These are phyloP conservation scores for Teleopsis dalmanni DNA, from an alignment of 1,140 invertebrate genomes.

Conservation along the genomic window DNA sequence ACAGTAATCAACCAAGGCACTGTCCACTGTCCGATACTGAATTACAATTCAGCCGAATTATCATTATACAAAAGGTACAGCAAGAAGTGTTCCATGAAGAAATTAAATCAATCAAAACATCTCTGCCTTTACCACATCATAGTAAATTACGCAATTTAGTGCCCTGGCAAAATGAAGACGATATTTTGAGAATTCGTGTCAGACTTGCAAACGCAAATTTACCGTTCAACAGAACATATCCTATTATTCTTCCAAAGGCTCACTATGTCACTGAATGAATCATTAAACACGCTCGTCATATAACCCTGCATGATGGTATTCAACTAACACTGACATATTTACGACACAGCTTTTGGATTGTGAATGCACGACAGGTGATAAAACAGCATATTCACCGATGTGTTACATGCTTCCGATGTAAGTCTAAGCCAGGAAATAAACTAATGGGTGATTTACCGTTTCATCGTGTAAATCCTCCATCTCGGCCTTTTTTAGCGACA, in stretches of 20 bases:
- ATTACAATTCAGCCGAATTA: too few species aligned
- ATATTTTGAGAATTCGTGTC: not conserved
- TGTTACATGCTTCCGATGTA: constrained; percentile 4
- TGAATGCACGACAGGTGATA: not conserved
- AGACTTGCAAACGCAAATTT: not conserved
- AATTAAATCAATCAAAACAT: not conserved
- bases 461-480: constrained; percentile 1
- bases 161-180: not conserved
- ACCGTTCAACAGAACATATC: not conserved
- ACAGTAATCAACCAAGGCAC: too few species aligned
- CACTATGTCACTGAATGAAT: not conserved
- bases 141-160: not conserved
- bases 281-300: not conserved
- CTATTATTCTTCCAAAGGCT: not conserved
- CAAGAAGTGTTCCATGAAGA: too few species aligned
- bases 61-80: too few species aligned
- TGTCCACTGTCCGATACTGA: too few species aligned
- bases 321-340: not conserved
- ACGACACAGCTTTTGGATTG: not conserved
- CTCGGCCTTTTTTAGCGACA: not conserved
- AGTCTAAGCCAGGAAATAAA: not conserved
- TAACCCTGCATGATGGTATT: not conserved
- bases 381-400: not conserved
- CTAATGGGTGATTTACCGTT: constrained; percentile 2
- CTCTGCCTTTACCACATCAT: not conserved